Conservation (phyloP, 2,888 invertebrate genomes). For the Eucriotettix oculatus region DNA sequence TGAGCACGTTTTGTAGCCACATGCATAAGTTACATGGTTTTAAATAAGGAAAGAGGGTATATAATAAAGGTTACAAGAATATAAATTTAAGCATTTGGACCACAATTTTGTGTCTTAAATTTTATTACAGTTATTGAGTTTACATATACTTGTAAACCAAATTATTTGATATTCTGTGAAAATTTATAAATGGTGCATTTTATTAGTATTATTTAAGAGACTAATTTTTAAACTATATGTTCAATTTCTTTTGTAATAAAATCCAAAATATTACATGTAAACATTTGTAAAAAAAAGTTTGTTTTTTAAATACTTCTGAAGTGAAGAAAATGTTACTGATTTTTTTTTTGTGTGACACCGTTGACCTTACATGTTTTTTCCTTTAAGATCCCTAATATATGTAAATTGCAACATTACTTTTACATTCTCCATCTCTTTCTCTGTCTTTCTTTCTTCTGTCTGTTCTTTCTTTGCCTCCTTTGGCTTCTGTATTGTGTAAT, state of each 20-base stretch:
- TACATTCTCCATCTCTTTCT: background rate
- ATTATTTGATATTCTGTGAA: background rate
- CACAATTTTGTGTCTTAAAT: background rate
- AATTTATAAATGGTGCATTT: constrained; percentile 1
- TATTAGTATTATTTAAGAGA: constrained; percentile 1
- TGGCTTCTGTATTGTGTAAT: no score
- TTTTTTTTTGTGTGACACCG: background rate
- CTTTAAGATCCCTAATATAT: background rate
- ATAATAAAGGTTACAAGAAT: no score
- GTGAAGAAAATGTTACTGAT: background rate
- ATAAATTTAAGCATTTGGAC: background rate
- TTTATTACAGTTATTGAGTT: no score
- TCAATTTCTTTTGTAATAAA: constrained; percentile 1
- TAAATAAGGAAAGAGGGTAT: no score
- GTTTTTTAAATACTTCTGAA: background rate
- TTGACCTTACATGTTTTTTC: background rate
- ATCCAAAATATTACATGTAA: background rate
- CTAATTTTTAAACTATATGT: background rate
- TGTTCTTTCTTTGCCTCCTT: no score
- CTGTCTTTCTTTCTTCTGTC: no score
- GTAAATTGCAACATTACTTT: background rate
- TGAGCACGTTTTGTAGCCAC: background rate
- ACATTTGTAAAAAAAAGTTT: background rate
- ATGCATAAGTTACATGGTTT: no score
- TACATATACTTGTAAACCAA: no score